Percentiles rank a stretch among this genome's conserved stretches.
Conservation (phyloP, 2,797 vertebrate species). For the Oceanodroma leucorhoa region DNA sequence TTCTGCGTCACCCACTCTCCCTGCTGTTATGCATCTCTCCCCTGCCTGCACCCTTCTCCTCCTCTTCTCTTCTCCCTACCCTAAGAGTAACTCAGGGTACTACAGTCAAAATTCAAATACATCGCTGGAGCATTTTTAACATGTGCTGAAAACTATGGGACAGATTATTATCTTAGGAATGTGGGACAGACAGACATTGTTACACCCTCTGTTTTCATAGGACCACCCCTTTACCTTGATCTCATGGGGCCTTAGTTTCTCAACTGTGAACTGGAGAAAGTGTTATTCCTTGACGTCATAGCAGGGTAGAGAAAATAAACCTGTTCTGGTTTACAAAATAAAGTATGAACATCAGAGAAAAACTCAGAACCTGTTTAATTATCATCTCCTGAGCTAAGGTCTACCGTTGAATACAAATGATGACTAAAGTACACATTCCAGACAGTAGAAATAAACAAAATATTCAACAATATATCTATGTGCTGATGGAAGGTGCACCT, state of each 20-base stretch:
- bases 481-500: not conserved
- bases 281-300: not conserved
- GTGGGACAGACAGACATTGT: not conserved
- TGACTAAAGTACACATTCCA: not conserved
- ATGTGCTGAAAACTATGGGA: not conserved
- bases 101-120: not conserved
- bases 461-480: not conserved
- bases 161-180: not conserved
- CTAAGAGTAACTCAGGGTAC: not conserved
- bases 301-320: not conserved
- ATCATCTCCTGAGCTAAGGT: not conserved
- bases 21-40: not conserved
- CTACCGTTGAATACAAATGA: not conserved
- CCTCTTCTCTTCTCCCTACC: not conserved
- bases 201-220: not conserved
- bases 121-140: not conserved
- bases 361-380: not conserved
- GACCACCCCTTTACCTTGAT: not conserved
- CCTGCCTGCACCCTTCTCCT: accelerated
- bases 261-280: not conserved
- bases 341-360: not conserved
- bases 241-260: not conserved
- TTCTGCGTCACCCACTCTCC: accelerated
- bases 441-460: not conserved
- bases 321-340: not conserved